A percentile compares a stretch with the other conserved stretches of the same genome.
These are phyloP conservation scores for Epinotia brunnichana DNA, from an alignment of 2,888 invertebrate species.

Conservation along the genomic window DNA sequence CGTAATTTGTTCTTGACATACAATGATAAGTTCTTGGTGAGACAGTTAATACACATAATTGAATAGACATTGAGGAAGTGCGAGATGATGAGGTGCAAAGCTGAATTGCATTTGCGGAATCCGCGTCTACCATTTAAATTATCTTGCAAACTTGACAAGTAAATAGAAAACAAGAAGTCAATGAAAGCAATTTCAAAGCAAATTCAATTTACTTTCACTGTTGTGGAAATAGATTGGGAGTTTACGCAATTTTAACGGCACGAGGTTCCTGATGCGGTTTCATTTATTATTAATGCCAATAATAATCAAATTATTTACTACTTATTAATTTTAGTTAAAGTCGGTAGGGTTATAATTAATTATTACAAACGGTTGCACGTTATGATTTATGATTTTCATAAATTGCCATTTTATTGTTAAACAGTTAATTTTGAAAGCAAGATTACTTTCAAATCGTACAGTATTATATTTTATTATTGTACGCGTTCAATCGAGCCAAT, in stretches of 20 bases:
- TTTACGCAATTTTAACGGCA: constrained; percentile 55
- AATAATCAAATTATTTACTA: neutral
- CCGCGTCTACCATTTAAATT: constrained; percentile 26
- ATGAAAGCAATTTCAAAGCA: constrained; percentile 49
- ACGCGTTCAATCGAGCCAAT: neutral
- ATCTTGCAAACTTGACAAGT: constrained; percentile 41
- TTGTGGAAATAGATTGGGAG: constrained; percentile 53
- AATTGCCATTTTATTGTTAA: neutral
- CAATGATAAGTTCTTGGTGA: constrained; percentile 2
- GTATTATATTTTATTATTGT: constrained; percentile 1
- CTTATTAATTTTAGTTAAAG: neutral
- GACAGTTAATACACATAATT: neutral
- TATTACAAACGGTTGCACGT: neutral
- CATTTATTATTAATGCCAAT: constrained; percentile 6
- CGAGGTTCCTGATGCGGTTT: constrained; percentile 50
- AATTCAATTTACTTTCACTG: constrained; percentile 65
- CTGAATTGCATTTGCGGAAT: constrained; percentile 22
- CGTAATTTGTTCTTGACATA: neutral
- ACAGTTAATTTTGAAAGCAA: constrained; percentile 3
- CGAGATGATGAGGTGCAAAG: constrained; percentile 23
- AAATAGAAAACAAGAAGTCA: constrained; percentile 57
- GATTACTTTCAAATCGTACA: neutral
- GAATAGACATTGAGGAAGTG: constrained; percentile 17
- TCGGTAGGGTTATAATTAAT: neutral
- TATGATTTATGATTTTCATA: neutral